Percentiles rank a stretch among this genome's conserved stretches.
These are phyloP conservation scores for Lasioglossum malachurum DNA, from an alignment of 2,888 invertebrate species.

Conservation along the genomic window DNA sequence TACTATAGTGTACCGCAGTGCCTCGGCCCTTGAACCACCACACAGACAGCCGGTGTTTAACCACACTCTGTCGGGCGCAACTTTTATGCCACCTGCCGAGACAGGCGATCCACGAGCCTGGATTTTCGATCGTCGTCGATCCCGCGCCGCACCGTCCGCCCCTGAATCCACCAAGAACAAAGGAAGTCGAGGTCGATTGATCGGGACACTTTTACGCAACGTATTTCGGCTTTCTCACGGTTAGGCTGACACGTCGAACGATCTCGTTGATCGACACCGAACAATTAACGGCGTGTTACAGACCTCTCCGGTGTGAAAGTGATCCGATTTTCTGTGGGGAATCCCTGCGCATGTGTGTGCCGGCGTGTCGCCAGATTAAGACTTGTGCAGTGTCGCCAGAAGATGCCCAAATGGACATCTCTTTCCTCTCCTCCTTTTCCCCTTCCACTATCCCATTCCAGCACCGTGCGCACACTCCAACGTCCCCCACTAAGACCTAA, in stretches of 20 bases:
- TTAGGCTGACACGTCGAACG: background rate
- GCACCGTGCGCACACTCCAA: too few relatives aligned
- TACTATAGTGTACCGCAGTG: background rate
- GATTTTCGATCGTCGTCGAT: conserved; percentile 39
- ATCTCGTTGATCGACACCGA: background rate
- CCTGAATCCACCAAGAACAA: background rate
- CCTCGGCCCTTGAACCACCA: conserved; percentile 37
- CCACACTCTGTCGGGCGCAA: conserved; percentile 54
- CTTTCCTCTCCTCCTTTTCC: too few relatives aligned
- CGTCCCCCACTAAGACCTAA: too few relatives aligned
- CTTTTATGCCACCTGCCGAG: conserved; percentile 73
- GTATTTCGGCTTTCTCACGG: conserved; percentile 3
- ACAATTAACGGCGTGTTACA: background rate
- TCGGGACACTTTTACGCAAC: background rate
- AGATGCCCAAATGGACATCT: too few relatives aligned
- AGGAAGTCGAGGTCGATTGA: conserved; percentile 11
- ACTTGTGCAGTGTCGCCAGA: too few relatives aligned
- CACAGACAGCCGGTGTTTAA: conserved; percentile 64
- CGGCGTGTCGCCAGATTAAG: too few relatives aligned
- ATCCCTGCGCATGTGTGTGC: too few relatives aligned
- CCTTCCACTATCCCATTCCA: too few relatives aligned
- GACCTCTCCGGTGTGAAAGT: background rate
- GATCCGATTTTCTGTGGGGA: background rate
- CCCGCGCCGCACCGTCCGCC: background rate
- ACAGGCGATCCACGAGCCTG: conserved; percentile 30